These are phyloP conservation scores for Drosophila greeni DNA, from an alignment of 2,888 invertebrate species.

Conservation along the genomic window DNA sequence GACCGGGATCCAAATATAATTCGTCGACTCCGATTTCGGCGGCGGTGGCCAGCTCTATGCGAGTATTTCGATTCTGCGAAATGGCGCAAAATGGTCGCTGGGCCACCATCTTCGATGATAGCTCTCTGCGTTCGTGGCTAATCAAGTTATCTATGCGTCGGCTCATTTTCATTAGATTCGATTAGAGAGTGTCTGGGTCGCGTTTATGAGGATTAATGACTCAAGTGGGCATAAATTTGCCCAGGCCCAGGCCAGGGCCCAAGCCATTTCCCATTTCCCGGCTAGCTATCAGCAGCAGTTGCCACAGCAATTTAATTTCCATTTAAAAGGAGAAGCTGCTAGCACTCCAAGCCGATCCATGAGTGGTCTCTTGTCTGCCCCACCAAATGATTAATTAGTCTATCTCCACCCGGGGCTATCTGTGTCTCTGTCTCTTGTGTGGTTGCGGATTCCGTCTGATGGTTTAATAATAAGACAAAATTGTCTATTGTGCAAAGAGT, in stretches of 20 bases:
- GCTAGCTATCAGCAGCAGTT: slow-evolving; percentile 38
- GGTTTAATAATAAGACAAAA: slow-evolving; percentile 68
- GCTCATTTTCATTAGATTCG: slow-evolving; percentile 63
- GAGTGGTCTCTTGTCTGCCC: slow-evolving; percentile 33
- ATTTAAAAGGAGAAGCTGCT: slow-evolving; percentile 51
- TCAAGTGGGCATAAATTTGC: slow-evolving; percentile 64
- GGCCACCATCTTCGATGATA: slow-evolving; percentile 4
- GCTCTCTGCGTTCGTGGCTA: slow-evolving; percentile 27
- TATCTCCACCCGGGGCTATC: slow-evolving; percentile 11
- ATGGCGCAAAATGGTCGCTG: neutral
- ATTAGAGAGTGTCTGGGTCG: slow-evolving; percentile 52
- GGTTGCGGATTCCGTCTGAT: slow-evolving; percentile 48
- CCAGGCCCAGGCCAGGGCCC: neutral
- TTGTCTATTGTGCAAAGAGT: slow-evolving; percentile 54
- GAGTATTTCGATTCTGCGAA: slow-evolving; percentile 3
- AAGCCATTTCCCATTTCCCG: slow-evolving; percentile 10
- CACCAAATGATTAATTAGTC: slow-evolving; percentile 68
- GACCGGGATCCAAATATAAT: slow-evolving; percentile 24
- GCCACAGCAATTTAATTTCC: slow-evolving; percentile 65
- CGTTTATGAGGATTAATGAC: slow-evolving; percentile 69
- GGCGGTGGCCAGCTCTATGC: neutral
- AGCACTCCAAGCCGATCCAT: slow-evolving; percentile 26
- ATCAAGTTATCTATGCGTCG: slow-evolving; percentile 55
- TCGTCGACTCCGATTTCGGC: slow-evolving; percentile 6
- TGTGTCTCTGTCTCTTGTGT: slow-evolving; percentile 6